These are phyloP conservation scores for Micoletzkya japonica DNA, from an alignment of 2,888 invertebrate species.

Conservation along the genomic window DNA sequence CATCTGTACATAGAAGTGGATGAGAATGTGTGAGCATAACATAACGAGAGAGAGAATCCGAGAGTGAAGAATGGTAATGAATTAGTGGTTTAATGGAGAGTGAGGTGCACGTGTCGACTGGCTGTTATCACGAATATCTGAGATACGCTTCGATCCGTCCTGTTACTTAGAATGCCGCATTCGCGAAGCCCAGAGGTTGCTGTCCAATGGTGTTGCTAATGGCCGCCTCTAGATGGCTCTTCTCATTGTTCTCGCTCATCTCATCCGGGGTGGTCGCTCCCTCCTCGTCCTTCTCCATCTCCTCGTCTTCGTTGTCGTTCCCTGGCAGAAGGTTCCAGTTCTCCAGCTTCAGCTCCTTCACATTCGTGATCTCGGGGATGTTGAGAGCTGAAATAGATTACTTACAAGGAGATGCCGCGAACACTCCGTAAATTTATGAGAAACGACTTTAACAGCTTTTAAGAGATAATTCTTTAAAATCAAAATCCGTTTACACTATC, in stretches of 20 bases:
- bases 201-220: background rate
- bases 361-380: slow-evolving; percentile 26
- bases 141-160: background rate
- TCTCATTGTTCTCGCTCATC: background rate
- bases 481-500: no score
- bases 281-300: slow-evolving; percentile 11
- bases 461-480: no score
- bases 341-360: slow-evolving; percentile 18
- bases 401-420: no score
- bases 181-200: background rate
- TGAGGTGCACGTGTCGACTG: background rate
- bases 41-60: background rate
- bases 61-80: background rate
- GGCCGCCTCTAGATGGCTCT: no score
- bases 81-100: background rate
- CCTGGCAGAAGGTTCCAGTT: background rate
- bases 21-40: background rate
- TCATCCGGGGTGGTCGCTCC: slow-evolving; percentile 10
- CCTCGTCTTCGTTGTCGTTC: background rate
- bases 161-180: background rate
- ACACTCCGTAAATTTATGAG: no score
- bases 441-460: no score
- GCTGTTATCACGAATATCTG: background rate
- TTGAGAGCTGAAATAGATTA: background rate
- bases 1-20: background rate